Conservation (phyloP, 2,797 vertebrate genomes). For the Oceanodroma leucorhoa region DNA sequence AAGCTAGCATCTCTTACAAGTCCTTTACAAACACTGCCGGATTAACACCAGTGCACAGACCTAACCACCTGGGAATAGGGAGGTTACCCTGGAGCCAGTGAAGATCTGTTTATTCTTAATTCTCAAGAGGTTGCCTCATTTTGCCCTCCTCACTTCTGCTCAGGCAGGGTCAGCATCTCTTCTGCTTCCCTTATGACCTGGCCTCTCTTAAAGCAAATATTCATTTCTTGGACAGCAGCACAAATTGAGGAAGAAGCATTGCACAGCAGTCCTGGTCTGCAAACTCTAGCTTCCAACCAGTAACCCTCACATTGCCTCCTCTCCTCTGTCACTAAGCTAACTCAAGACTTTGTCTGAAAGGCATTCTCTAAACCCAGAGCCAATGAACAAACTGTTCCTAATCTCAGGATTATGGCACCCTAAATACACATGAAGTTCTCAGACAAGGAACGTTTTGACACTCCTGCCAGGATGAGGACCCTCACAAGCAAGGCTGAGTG, state of each 20-base stretch:
- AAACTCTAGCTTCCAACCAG: neutral
- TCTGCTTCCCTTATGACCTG: neutral
- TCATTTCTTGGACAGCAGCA: neutral
- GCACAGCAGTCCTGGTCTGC: neutral
- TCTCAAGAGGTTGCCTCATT: neutral
- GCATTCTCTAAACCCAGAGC: neutral
- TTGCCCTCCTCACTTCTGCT: neutral
- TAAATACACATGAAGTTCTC: neutral
- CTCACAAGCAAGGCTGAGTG: accelerated
- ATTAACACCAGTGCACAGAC: neutral
- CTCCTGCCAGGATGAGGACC: neutral
- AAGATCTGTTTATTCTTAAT: neutral
- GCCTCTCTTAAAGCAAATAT: neutral
- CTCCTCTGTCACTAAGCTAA: neutral
- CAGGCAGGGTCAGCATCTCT: neutral
- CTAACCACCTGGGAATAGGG: neutral
- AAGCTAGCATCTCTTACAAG: neutral
- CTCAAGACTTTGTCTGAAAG: neutral
- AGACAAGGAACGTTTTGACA: accelerated
- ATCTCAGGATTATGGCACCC: neutral
- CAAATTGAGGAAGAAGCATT: neutral
- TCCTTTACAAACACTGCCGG: neutral
- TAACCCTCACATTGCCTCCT: accelerated
- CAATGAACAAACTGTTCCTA: neutral
- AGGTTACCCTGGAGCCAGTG: neutral